Conservation (phyloP, 2,888 invertebrate genomes). For the Cephus nigrinus region DNA sequence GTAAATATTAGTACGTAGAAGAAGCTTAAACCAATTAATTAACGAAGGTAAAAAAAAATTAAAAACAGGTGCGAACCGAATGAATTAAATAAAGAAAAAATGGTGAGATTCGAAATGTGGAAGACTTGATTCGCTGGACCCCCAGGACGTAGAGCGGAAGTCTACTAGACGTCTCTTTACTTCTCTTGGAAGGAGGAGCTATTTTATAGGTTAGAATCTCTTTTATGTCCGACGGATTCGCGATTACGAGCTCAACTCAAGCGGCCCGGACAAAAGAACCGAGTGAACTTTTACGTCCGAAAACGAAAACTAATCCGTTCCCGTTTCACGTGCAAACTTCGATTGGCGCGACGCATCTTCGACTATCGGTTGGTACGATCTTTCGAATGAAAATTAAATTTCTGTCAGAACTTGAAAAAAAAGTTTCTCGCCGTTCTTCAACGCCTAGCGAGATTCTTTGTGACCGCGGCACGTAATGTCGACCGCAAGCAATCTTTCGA, state of each 20-base stretch:
- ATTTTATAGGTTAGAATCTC: slow-evolving; percentile 56
- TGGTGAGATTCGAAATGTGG: neutral
- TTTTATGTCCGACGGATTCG: slow-evolving; percentile 52
- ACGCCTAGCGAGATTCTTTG: neutral
- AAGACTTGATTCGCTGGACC: neutral
- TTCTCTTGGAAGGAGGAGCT: slow-evolving; percentile 35
- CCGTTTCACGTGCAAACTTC: neutral
- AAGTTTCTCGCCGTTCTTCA: neutral
- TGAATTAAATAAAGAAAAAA: neutral
- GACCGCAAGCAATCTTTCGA: slow-evolving; percentile 13
- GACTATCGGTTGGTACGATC: neutral
- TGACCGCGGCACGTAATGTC: slow-evolving; percentile 4
- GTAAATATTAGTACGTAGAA: neutral
- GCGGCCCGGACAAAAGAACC: slow-evolving; percentile 38
- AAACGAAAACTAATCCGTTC: slow-evolving; percentile 40
- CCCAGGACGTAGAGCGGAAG: neutral
- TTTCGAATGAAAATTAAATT: neutral
- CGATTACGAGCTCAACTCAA: slow-evolving; percentile 47
- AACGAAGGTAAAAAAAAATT: neutral
- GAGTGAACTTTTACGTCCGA: slow-evolving; percentile 33
- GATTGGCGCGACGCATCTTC: neutral
- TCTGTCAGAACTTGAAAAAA: neutral
- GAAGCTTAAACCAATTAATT: neutral
- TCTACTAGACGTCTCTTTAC: neutral
- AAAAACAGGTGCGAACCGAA: neutral